Conservation (phyloP, 2,888 invertebrate species). For the Amphipoea lucens region DNA sequence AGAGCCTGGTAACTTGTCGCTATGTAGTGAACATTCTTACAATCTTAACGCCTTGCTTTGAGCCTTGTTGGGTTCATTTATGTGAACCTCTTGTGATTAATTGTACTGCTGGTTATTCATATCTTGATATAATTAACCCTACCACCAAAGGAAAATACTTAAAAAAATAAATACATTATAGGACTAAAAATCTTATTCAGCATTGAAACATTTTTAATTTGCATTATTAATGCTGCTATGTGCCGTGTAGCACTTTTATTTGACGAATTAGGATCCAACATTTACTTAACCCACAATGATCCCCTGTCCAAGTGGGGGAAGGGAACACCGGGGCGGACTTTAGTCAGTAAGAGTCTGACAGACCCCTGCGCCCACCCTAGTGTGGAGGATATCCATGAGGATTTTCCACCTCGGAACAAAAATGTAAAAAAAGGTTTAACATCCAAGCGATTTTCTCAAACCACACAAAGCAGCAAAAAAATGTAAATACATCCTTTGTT, state of each 20-base stretch:
- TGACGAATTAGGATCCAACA: background rate
- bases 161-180: background rate
- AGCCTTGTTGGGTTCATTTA: no score
- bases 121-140: background rate
- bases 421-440: background rate
- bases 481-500: background rate
- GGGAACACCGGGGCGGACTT: no score
- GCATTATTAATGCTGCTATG: background rate
- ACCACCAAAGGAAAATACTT: background rate
- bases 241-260: no score
- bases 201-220: background rate
- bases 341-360: no score
- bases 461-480: background rate
- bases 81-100: background rate
- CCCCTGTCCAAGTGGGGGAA: no score
- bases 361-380: no score
- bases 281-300: background rate
- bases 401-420: no score
- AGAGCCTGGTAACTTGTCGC: constrained; percentile 1
- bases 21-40: background rate
- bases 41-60: background rate
- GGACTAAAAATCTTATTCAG: background rate
- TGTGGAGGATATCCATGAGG: no score
- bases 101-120: background rate
- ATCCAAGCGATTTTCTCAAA: background rate